These are phyloP conservation scores for Xestia c-nigrum DNA, from an alignment of 2,888 invertebrate species.

Conservation along the genomic window DNA sequence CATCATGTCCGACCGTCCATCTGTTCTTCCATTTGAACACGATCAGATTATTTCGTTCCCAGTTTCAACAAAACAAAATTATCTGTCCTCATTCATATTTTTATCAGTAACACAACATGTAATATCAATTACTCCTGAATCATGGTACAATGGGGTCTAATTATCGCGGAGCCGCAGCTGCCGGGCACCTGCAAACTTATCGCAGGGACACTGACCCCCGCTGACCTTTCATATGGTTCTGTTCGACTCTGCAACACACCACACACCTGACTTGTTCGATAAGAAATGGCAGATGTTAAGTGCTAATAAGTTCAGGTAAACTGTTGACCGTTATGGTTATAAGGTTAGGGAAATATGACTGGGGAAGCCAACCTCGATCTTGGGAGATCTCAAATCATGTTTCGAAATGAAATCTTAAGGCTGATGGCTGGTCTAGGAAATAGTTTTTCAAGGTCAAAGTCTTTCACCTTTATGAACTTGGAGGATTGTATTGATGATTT, in stretches of 20 bases:
- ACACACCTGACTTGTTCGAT: slow-evolving; percentile 64
- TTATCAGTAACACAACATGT: slow-evolving; percentile 54
- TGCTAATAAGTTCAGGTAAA: slow-evolving; percentile 28
- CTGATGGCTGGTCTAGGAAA: too few species aligned
- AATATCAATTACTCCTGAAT: slow-evolving; percentile 59
- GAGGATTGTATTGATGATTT: too few species aligned
- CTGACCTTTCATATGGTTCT: slow-evolving; percentile 64
- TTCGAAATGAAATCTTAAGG: not conserved
- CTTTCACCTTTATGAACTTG: too few species aligned
- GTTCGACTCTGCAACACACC: slow-evolving; percentile 47
- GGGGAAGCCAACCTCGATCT: not conserved
- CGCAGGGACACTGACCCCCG: slow-evolving; percentile 76
- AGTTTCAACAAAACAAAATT: slow-evolving; percentile 45
- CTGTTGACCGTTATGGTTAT: not conserved
- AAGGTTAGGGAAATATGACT: not conserved
- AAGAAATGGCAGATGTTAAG: slow-evolving; percentile 60
- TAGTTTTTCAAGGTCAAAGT: too few species aligned
- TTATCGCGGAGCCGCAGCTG: slow-evolving; percentile 72
- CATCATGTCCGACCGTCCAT: not conserved
- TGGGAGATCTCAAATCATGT: not conserved
- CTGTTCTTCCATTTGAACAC: not conserved
- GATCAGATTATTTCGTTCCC: not conserved
- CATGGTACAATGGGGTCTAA: slow-evolving; percentile 61
- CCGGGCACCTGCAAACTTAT: slow-evolving; percentile 76
- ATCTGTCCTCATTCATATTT: slow-evolving; percentile 38